Evolutionary conservation across 2,888 invertebrate genomes (phyloP).

Genomic region (Laothoe populi): DNA sequence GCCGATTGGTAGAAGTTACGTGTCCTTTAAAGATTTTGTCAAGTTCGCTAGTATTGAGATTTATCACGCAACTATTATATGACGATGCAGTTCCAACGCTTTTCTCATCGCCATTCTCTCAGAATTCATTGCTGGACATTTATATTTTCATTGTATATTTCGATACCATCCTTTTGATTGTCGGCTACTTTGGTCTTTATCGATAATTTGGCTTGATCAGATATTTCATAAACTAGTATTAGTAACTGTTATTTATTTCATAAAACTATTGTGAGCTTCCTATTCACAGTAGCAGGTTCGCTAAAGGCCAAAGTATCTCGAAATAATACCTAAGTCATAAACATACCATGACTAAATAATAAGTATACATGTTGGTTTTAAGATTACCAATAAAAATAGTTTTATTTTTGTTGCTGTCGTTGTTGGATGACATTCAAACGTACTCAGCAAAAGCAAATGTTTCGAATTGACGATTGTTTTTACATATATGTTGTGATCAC

Average conservation of each 20-base stretch:
- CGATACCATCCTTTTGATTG: neutral
- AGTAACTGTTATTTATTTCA: too few species aligned
- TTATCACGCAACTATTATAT: neutral
- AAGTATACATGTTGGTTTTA: too few species aligned
- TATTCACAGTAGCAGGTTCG: too few species aligned
- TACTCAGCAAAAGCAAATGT: slow-evolving; percentile 1
- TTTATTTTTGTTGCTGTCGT: too few species aligned
- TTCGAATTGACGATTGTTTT: neutral
- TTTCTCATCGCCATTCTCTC: neutral
- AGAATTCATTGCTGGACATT: neutral
- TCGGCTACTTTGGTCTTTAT: too few species aligned
- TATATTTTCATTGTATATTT: neutral
- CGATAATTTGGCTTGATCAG: too few species aligned
- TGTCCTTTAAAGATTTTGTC: slow-evolving; percentile 6
- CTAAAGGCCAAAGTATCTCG: neutral
- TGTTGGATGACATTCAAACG: slow-evolving; percentile 1
- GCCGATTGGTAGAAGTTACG: neutral
- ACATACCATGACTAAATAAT: neutral
- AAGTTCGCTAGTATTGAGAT: neutral
- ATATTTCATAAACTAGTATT: too few species aligned
- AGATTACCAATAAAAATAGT: too few species aligned
- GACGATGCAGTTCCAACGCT: slow-evolving; percentile 11
- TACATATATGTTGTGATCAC: too few species aligned
- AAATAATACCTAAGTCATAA: neutral
- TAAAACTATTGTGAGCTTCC: neutral